Percentiles rank a stretch among this genome's conserved stretches.
Evolutionary conservation across 2,797 vertebrate genomes (phyloP).

Genomic region (Poeciliopsis turneri): DNA sequence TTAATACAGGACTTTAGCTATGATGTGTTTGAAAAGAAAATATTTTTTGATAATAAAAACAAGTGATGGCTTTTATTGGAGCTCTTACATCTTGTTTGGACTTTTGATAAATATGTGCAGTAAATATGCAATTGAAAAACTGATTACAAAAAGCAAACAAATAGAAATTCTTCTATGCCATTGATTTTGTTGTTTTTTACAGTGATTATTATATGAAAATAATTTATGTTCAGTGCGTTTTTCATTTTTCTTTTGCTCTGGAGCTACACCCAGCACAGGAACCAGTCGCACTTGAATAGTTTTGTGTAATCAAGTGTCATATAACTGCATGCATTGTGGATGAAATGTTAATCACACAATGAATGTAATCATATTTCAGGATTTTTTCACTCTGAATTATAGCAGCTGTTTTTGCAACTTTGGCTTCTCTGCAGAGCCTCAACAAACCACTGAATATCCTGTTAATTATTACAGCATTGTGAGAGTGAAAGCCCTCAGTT

Average conservation of each 20-base stretch:
- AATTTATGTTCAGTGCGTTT: not conserved
- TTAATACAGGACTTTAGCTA: not conserved
- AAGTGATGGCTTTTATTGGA: not conserved
- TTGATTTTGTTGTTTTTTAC: not conserved
- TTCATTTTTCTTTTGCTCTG: slow-evolving; percentile 10
- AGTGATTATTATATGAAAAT: slow-evolving; percentile 5
- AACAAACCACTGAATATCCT: slow-evolving; percentile 1
- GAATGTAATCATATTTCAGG: slow-evolving; percentile 19
- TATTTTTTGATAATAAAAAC: not conserved
- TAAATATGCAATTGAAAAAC: not conserved
- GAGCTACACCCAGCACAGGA: not conserved
- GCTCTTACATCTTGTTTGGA: not conserved
- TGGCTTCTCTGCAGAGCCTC: slow-evolving; percentile 16
- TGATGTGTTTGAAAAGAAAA: not conserved
- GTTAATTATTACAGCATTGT: slow-evolving; percentile 23
- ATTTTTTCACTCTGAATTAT: slow-evolving; percentile 32
- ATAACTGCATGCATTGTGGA: slow-evolving; percentile 26
- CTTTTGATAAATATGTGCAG: not conserved
- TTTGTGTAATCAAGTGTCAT: slow-evolving; percentile 43
- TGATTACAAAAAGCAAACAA: not conserved
- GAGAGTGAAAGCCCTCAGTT: slow-evolving; percentile 2
- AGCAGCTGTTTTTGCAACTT: slow-evolving; percentile 23
- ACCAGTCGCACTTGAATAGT: slow-evolving; percentile 17
- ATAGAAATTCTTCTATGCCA: not conserved
- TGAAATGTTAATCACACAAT: slow-evolving; percentile 25